Evolutionary conservation across 2,113 vertebrate genomes (phyloP), one percentile per base, ranked within the genome.

Genomic region (Saccopteryx bilineata): DNA sequence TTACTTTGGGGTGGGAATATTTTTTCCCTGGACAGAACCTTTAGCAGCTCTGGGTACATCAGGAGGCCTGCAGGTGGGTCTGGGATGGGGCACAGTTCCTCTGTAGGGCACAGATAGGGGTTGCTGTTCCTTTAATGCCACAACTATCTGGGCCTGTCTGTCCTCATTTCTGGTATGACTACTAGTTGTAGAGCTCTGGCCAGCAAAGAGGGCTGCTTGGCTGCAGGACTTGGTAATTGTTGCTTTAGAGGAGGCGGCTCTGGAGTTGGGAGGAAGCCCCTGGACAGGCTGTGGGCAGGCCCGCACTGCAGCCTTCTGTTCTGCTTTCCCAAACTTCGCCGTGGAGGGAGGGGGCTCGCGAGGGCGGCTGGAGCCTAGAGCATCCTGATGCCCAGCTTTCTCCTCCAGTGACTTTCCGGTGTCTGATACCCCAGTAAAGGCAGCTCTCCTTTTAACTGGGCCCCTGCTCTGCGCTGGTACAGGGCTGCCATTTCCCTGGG

Each of bases 41-140:
- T 46, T 6, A 61, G 50, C 48, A 21, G 15, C 18, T 18, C 10
- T 11, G 26, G 5, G 18, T 1, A 0, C 1, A 7, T 18, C 65
- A n/a, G n/a, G 78, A 76, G 1, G 4, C 52, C 21, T 90, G 19
- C 21, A 50, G 24, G 4, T 8, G 31, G 31, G 9, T 2, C 4
- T 15, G 63, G 17, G 9, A 23, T 39, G 65, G 26, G 21, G 18
- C 39, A 56, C 7, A 33, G 33, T 21, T 1, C 63, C 6, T 13
- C 24, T 52, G 52, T 6, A 3, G 39, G 63, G 0, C 21, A 26
- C 10, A 17, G 39, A 10, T 39, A 10, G 56, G 28, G 69, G 1
- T 3, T 4, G 2, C 17, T 93, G 72, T 2, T 26, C 21, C 74
- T 39, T 61, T 12, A 65, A 31, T 54, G 23, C 21, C 84, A 71